A percentile compares a stretch with the other conserved stretches of the same genome.
These are phyloP conservation scores for Nasonia oneida DNA, from an alignment of 2,888 invertebrate genomes.

Conservation along the genomic window DNA sequence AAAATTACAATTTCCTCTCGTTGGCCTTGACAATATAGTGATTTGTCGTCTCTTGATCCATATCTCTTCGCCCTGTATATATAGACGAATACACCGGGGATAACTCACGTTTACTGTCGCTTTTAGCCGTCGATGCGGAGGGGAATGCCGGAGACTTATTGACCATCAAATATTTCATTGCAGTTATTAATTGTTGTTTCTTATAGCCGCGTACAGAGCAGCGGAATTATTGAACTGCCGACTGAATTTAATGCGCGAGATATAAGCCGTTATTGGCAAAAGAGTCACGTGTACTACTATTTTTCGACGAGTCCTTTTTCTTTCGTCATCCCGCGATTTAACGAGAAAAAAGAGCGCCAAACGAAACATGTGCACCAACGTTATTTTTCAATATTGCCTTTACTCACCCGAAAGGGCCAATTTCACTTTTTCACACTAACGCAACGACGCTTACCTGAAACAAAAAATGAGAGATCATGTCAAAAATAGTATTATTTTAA, in stretches of 20 bases:
- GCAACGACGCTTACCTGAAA: conserved; percentile 27
- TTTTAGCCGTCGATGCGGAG: neutral
- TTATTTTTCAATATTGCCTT: neutral
- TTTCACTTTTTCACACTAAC: neutral
- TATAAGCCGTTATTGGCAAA: neutral
- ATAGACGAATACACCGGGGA: neutral
- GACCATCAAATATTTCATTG: neutral
- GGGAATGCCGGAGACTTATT: neutral
- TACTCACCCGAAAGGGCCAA: neutral
- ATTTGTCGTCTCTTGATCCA: neutral
- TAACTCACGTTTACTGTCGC: neutral
- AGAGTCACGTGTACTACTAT: neutral
- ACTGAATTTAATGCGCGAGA: no score
- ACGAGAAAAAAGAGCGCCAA: neutral
- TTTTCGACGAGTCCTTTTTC: no score
- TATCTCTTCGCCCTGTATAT: neutral
- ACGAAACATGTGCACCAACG: neutral
- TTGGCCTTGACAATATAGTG: neutral
- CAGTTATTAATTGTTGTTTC: neutral
- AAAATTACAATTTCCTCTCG: conserved; percentile 1
- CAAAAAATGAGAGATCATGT: neutral
- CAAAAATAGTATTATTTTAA: neutral
- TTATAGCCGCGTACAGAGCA: neutral
- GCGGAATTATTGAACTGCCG: neutral
- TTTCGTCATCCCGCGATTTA: neutral